These are phyloP conservation scores for Tauraco hartlaubi DNA, from an alignment of 2,797 vertebrate species.

Conservation along the genomic window DNA sequence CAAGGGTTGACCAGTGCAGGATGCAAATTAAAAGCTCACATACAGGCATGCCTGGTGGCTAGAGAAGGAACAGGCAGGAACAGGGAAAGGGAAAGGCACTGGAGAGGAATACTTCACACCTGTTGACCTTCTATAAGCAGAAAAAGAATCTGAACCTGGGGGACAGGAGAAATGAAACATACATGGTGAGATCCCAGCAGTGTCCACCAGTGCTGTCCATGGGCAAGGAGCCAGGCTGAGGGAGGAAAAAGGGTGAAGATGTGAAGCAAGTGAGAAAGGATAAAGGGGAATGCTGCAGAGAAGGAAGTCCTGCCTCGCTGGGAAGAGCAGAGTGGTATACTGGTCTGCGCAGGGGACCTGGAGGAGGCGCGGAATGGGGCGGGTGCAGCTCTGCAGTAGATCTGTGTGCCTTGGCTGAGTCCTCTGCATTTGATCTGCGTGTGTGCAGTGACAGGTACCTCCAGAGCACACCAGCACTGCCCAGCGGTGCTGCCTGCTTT, in stretches of 20 bases:
- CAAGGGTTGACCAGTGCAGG: not conserved
- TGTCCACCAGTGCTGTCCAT: not conserved
- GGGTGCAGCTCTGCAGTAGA: rapidly evolving
- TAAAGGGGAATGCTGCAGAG: not conserved
- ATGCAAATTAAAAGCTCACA: not conserved
- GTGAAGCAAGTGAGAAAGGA: not conserved
- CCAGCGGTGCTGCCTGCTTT: not conserved
- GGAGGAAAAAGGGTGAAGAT: not conserved
- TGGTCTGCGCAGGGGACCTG: not conserved
- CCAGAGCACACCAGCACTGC: not conserved
- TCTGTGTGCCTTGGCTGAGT: too few relatives aligned
- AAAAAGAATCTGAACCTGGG: not conserved
- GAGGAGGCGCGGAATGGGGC: rapidly evolving
- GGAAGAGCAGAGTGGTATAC: not conserved
- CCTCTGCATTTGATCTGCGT: not conserved
- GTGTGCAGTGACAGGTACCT: not conserved
- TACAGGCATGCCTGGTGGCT: not conserved
- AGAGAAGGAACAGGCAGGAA: not conserved
- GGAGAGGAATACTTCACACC: not conserved
- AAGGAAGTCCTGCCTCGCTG: not conserved
- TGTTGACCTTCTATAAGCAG: not conserved
- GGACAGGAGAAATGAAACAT: not conserved
- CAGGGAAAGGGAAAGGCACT: not conserved
- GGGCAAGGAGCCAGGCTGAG: not conserved
- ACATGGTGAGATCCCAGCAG: not conserved